Base-by-base conservation (phyloP, 2,113 vertebrate species). In the Physeter macrocephalus region DNA sequence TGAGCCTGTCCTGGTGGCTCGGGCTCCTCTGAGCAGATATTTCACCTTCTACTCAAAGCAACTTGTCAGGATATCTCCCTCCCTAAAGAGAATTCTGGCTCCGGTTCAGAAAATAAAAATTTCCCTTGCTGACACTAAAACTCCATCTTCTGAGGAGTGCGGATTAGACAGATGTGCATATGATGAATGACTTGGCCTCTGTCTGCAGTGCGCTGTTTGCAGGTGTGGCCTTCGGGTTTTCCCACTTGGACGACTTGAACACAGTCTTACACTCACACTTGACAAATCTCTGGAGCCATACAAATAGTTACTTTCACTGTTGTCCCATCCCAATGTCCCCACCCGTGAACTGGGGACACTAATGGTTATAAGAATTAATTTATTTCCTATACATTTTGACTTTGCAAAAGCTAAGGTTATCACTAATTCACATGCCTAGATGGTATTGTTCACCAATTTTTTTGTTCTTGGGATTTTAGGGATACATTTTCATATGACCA, bases 211-310 rank as follows among this genome's bases (percentile, higher is more conserved):
- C 29, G 23, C 17, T 0, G 27, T 57, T 39, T 41, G 20, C 27
- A 71, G 27, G 36, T 43, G 52, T 34, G 29, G 67, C 14, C 18
- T 78, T 31, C 49, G 21, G 29, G 31, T 52, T 52, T 77, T n/a
- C 34, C 31, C 31, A 29, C 36, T 14, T 0, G 57, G 57, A 36
- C 0, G 57, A 62, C 14, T 8, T 2, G 23, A 6, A 9, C 15
- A 36, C 23, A 46, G 21, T 3, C 41, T 49, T 36, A 46, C 57
- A 20, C 23, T 13, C 23, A 21, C 57, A 36, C 23, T 64, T 8
- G 34, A 20, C 34, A 41, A 17, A 49, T 36, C 59, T 64, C 46
- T 29, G 41, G 72, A 77, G 41, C 15, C 20, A 43, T 15, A 72
- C 41, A 87, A 57, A 57, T 29, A 27, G 87, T 21, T 75, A 18